Evolutionary conservation across 2,797 vertebrate species (phyloP), one percentile per base, ranked within the genome.

Genomic region (Sylvilagus floridanus): DNA sequence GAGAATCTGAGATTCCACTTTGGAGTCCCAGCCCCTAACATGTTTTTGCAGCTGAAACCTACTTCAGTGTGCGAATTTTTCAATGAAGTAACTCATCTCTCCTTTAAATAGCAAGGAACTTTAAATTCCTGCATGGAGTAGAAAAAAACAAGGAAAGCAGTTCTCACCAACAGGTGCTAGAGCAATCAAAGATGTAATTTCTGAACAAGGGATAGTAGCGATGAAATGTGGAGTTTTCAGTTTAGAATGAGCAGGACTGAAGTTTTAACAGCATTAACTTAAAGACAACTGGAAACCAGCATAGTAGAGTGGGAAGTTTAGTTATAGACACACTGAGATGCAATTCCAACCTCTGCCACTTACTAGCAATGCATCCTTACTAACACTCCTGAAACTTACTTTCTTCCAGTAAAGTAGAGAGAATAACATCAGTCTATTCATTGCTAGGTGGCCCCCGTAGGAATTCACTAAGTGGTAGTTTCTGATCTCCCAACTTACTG

Each of bases 181-280:
- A 93, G 75, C 54, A 92, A 93, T 89, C 66, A 76, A 89, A 96
- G 22, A 84, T 81, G 78, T 96, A 76, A 93, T 79, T 86, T 81
- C 57, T 93, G 66, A 57, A 7, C 50, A 94, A 89, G 22, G 22
- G 32, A 76, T 94, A 95, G 71, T 50, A 87, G 52, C 90, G 92
- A 84, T 82, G 17, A 93, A 96, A 92, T 79, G 66, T 28, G 30
- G 47, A 50, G 28, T 11, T 79, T 84, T 81, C 16, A 57, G 21
- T 65, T 88, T 54, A 78, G 72, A 89, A 91, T 52, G 17, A 54
- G 84, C 19, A 71, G n/a, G 32, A 35, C 5, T 62, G 50, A 95
- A 89, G 37, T 52, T 90, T 76, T 81, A 50, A 89, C 63, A 88
- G 72, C 16, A 81, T 21, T 76, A 13, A 76, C 28, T 63, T 90